These are phyloP conservation scores for Habrosyne pyritoides DNA, from an alignment of 2,888 invertebrate species.

Conservation along the genomic window DNA sequence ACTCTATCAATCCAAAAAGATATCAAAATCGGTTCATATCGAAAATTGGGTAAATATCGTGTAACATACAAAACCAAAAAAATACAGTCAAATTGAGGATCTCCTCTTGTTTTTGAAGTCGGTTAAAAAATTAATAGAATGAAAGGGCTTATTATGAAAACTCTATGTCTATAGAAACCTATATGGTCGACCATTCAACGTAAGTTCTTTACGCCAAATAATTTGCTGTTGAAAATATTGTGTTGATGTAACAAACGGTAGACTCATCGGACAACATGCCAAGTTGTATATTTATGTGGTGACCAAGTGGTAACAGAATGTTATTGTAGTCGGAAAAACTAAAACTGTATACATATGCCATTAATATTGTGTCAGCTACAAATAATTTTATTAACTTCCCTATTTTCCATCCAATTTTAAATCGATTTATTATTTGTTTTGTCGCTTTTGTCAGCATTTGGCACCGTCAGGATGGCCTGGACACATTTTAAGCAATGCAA, in stretches of 20 bases:
- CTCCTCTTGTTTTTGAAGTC: no score
- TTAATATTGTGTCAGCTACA: neutral
- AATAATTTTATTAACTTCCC: neutral
- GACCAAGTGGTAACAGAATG: conserved; percentile 1
- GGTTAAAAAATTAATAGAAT: no score
- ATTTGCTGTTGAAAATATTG: no score
- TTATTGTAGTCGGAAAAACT: conserved; percentile 2
- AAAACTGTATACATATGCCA: neutral
- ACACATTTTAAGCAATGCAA: neutral
- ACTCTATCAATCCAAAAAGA: no score
- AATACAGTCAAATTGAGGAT: no score
- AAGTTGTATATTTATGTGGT: neutral
- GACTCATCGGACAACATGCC: neutral
- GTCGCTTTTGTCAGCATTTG: neutral
- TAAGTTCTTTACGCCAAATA: neutral
- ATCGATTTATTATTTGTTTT: neutral
- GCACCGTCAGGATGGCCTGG: neutral
- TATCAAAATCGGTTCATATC: no score
- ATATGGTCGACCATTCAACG: neutral
- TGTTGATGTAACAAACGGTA: neutral
- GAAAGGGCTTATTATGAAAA: no score
- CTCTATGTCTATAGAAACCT: no score
- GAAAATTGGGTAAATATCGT: no score
- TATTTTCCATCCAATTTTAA: neutral
- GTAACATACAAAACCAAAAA: no score